Evolutionary conservation across 30 jellyfish, hydroid and myxozoan genomes (phyloP).

Genomic region (Turritopsis rubra): DNA sequence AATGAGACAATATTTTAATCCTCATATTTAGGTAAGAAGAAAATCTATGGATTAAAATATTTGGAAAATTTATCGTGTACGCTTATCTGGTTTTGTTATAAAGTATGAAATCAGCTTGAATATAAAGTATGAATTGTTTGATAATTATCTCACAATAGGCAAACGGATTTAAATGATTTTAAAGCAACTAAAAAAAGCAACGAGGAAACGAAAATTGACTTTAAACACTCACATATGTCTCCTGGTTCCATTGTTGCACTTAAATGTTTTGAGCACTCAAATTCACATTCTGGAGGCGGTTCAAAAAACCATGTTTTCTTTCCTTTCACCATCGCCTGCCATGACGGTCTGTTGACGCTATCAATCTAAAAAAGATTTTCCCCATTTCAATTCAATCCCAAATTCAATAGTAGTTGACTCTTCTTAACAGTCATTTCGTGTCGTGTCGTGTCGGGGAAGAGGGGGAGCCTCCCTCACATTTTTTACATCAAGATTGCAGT

Average conservation of each 20-base stretch:
- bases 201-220: neutral
- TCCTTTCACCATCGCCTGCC: slow-evolving; percentile 94
- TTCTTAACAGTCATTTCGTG: no score
- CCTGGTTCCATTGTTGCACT: slow-evolving; percentile 79
- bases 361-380: slow-evolving; percentile 49
- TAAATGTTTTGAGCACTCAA: slow-evolving; percentile 40
- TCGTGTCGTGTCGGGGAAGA: neutral
- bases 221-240: slow-evolving; percentile 61
- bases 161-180: no score
- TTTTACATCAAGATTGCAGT: neutral
- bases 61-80: no score
- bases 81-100: no score
- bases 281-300: slow-evolving; percentile 95
- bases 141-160: no score
- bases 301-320: slow-evolving; percentile 69
- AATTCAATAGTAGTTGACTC: no score
- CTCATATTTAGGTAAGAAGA: no score
- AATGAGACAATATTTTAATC: neutral
- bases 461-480: neutral
- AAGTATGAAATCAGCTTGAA: no score
- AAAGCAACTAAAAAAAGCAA: no score
- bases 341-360: slow-evolving; percentile 72
- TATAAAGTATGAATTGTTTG: no score
- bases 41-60: no score
- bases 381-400: neutral